Evolutionary conservation across 1,140 invertebrate genomes (phyloP).

Genomic region (Pseudomyrmex cubaensis): DNA sequence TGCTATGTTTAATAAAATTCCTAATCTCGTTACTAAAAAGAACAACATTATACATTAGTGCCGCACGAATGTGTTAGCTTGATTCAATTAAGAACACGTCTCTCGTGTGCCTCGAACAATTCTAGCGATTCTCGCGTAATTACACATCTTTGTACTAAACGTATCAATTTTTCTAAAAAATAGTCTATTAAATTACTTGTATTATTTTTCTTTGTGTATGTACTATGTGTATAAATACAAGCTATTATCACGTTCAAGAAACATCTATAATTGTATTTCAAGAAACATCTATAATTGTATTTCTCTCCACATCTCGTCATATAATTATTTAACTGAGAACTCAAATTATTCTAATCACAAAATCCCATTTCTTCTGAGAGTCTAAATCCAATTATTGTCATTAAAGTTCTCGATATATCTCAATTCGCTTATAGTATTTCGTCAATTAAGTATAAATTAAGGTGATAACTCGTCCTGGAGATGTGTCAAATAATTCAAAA

Average conservation of each 20-base stretch:
- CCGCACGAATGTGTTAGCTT: too few species aligned
- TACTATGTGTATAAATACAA: background rate
- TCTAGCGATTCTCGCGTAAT: background rate
- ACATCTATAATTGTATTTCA: slow-evolving; percentile 17
- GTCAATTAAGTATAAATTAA: background rate
- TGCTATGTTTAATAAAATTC: background rate
- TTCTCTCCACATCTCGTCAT: slow-evolving; percentile 5
- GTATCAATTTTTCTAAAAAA: background rate
- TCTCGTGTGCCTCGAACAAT: background rate
- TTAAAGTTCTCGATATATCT: background rate
- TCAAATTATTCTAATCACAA: background rate
- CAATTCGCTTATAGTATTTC: background rate
- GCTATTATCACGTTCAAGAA: background rate
- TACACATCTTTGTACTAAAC: slow-evolving; percentile 6
- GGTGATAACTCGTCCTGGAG: too few species aligned
- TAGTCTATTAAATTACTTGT: background rate
- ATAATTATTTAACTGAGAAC: slow-evolving; percentile 3
- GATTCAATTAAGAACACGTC: slow-evolving; percentile 23
- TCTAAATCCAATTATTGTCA: background rate
- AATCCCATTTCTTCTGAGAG: background rate
- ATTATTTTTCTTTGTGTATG: slow-evolving; percentile 2
- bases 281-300: slow-evolving; percentile 4
- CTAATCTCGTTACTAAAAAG: slow-evolving; percentile 17
- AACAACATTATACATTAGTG: background rate
- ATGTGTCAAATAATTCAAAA: background rate